phyloP scores from a whole-genome alignment of 1,140 invertebrate species.

The Coboldia fuscipes region DNA sequence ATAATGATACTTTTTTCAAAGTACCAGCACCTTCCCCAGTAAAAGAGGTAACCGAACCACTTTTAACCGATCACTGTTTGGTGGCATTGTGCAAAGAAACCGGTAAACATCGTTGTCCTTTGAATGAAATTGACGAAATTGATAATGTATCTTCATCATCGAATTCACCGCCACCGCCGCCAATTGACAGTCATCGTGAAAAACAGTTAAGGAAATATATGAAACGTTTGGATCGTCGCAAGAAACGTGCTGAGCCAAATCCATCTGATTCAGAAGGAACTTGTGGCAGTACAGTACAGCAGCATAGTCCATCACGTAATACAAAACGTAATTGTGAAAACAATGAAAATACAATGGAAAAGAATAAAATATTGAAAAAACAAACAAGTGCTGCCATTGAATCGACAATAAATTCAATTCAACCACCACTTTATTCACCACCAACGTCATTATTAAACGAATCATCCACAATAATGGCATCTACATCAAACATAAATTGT shows the following conservation, averaged over 20 bases:
- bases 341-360: too few relatives aligned
- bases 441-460: too few relatives aligned
- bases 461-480: too few relatives aligned
- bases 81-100: slow-evolving; percentile 42
- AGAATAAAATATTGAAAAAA: too few relatives aligned
- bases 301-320: too few relatives aligned
- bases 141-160: background rate
- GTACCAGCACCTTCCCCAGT: background rate
- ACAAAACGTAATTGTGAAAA: too few relatives aligned
- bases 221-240: slow-evolving; percentile 17
- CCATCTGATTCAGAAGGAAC: too few relatives aligned
- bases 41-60: slow-evolving; percentile 2
- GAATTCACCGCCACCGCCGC: background rate
- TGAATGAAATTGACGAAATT: slow-evolving; percentile 23
- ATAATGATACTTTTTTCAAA: slow-evolving; percentile 6
- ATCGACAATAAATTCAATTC: slow-evolving; percentile 3
- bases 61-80: slow-evolving; percentile 42
- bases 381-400: too few relatives aligned
- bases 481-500: too few relatives aligned
- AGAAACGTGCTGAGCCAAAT: too few relatives aligned
- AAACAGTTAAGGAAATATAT: slow-evolving; percentile 18
- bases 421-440: slow-evolving; percentile 4
- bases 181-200: slow-evolving; percentile 13
- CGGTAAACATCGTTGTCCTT: slow-evolving; percentile 45
- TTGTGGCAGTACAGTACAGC: too few relatives aligned